Evolutionary conservation across 92 coral and sea anemone species (phyloP).

Genomic region (Zoanthus solanderi): DNA sequence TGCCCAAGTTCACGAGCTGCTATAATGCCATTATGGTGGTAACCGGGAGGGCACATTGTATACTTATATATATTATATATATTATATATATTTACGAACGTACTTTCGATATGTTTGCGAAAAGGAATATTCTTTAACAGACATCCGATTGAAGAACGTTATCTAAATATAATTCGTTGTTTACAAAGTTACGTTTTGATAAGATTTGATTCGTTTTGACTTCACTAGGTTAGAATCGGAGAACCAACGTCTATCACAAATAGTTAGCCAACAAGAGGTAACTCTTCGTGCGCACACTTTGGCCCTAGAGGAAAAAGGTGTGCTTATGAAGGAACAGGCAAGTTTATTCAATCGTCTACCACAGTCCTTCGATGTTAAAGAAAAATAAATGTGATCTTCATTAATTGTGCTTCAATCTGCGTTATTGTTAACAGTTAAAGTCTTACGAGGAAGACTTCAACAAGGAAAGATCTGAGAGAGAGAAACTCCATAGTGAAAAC

Average conservation of each 20-base stretch:
- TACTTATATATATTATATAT: too few species aligned
- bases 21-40: too few species aligned
- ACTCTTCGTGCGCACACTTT: slow-evolving; percentile 7
- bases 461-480: slow-evolving; percentile 69
- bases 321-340: slow-evolving; percentile 31
- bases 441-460: slow-evolving; percentile 67
- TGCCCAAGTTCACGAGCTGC: too few species aligned
- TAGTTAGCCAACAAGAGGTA: slow-evolving; percentile 35
- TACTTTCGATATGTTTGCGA: too few species aligned
- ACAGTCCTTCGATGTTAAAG: neutral
- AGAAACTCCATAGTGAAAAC: slow-evolving; percentile 46
- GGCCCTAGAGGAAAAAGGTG: neutral
- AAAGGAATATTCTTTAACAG: too few species aligned
- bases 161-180: too few species aligned
- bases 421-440: slow-evolving; percentile 38
- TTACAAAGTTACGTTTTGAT: too few species aligned
- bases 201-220: too few species aligned
- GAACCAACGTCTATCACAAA: slow-evolving; percentile 67
- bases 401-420: neutral
- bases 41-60: too few species aligned
- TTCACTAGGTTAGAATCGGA: slow-evolving; percentile 70
- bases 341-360: neutral
- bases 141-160: too few species aligned
- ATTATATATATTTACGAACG: too few species aligned
- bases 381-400: neutral